Conservation (phyloP, 2,888 invertebrate genomes). For the Spodoptera picta region DNA sequence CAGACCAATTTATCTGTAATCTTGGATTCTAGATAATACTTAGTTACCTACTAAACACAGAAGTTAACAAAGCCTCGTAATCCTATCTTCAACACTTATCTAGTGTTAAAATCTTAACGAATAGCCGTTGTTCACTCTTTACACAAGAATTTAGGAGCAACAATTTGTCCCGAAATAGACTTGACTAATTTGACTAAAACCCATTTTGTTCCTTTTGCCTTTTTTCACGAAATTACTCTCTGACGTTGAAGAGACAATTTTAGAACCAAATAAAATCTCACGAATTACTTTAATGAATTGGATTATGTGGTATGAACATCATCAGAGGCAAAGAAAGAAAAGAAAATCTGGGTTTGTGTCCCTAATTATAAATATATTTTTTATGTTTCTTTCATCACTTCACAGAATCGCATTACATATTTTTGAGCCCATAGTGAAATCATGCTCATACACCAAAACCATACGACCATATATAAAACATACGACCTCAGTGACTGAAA, state of each 20-base stretch:
- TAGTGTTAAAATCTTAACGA: constrained; percentile 5
- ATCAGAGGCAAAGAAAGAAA: constrained; percentile 5
- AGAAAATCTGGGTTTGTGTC: too few relatives aligned
- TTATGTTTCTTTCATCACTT: too few relatives aligned
- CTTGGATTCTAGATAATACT: neutral
- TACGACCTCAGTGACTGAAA: too few relatives aligned
- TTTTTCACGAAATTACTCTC: constrained; percentile 22
- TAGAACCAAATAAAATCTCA: constrained; percentile 5
- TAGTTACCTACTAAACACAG: neutral
- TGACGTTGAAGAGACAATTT: constrained; percentile 22
- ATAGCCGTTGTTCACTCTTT: constrained; percentile 11
- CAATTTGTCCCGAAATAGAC: constrained; percentile 24
- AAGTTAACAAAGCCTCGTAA: constrained; percentile 2
- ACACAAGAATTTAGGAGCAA: constrained; percentile 20
- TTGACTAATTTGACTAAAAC: constrained; percentile 24
- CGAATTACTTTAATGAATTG: constrained; percentile 1
- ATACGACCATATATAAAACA: too few relatives aligned
- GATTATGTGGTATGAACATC: constrained; percentile 20
- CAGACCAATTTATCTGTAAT: neutral
- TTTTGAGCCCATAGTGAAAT: too few relatives aligned
- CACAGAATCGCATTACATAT: too few relatives aligned
- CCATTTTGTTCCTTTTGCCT: constrained; percentile 1
- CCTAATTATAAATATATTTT: too few relatives aligned
- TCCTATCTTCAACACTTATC: neutral
- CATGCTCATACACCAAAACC: too few relatives aligned